Conservation (phyloP, 2,113 vertebrate species). For the Puntigrus tetrazona region DNA sequence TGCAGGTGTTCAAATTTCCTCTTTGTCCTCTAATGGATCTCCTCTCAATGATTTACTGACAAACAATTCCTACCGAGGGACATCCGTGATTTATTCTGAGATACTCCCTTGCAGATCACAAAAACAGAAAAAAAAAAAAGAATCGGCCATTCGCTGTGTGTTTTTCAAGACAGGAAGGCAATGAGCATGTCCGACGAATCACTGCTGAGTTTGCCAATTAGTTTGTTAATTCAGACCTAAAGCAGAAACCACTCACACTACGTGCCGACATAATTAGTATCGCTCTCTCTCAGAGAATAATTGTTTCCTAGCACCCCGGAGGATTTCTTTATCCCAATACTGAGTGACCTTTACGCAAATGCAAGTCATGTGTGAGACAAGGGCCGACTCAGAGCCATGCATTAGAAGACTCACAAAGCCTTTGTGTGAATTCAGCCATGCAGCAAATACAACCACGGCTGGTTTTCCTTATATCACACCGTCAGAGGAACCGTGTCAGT, state of each 20-base stretch:
- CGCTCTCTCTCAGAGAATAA: conserved; percentile 20
- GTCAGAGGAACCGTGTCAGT: conserved; percentile 51
- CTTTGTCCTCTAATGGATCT: conserved; percentile 41
- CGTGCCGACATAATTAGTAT: background rate
- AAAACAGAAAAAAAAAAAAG: background rate
- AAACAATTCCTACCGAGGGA: conserved; percentile 14
- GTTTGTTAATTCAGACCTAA: conserved; percentile 59
- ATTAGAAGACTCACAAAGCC: conserved; percentile 2
- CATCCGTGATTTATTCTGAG: conserved; percentile 7
- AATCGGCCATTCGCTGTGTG: background rate
- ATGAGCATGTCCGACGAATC: conserved; percentile 49
- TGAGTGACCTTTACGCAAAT: conserved; percentile 36
- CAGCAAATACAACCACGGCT: conserved; percentile 70
- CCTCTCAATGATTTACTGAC: conserved; percentile 34
- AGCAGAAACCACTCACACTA: conserved; percentile 13
- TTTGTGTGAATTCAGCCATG: conserved; percentile 66
- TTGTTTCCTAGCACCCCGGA: conserved; percentile 28
- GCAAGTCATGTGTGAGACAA: conserved; percentile 21
- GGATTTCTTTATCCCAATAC: conserved; percentile 28
- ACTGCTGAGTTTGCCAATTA: conserved; percentile 55
- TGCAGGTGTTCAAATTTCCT: conserved; percentile 37
- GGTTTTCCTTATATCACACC: conserved; percentile 38
- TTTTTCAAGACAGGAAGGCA: background rate
- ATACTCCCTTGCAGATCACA: conserved; percentile 56
- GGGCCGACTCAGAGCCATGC: background rate